Conservation (phyloP, 1,140 invertebrate genomes). For the Dinothrombium tinctorium region DNA sequence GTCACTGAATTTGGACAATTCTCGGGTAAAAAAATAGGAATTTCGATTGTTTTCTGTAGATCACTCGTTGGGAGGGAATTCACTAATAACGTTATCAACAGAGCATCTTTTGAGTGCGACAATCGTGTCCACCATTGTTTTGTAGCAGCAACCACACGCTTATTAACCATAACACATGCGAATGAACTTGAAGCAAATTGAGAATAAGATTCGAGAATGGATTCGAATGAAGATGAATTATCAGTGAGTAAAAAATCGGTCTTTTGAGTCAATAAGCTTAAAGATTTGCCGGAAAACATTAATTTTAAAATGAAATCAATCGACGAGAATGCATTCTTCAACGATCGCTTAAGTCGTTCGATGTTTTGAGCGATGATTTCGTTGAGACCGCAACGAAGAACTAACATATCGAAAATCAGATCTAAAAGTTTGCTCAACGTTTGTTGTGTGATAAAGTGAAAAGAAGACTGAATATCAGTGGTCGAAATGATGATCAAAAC, state of each 20-base stretch:
- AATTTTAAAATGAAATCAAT: constrained; percentile 9
- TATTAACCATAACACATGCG: constrained; percentile 3
- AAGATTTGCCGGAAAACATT: neutral
- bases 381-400: constrained; percentile 2
- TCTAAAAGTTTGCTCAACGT: constrained; percentile 3
- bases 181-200: constrained; percentile 5
- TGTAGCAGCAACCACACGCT: constrained; percentile 5
- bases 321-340: constrained; percentile 3
- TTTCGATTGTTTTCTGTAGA: neutral
- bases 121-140: constrained; percentile 9
- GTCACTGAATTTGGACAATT: constrained; percentile 4
- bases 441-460: neutral
- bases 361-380: constrained; percentile 1
- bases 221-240: constrained; percentile 1
- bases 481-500: constrained; percentile 5
- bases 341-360: constrained; percentile 6
- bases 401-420: constrained; percentile 5
- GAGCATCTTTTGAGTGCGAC: neutral
- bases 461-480: neutral
- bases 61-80: constrained; percentile 4
- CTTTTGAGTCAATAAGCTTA: neutral
- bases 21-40: constrained; percentile 7
- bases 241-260: neutral
- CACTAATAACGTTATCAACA: constrained; percentile 2
- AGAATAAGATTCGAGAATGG: neutral